These are phyloP conservation scores for Notechis scutatus DNA, from an alignment of 2,113 vertebrate species.

Conservation along the genomic window DNA sequence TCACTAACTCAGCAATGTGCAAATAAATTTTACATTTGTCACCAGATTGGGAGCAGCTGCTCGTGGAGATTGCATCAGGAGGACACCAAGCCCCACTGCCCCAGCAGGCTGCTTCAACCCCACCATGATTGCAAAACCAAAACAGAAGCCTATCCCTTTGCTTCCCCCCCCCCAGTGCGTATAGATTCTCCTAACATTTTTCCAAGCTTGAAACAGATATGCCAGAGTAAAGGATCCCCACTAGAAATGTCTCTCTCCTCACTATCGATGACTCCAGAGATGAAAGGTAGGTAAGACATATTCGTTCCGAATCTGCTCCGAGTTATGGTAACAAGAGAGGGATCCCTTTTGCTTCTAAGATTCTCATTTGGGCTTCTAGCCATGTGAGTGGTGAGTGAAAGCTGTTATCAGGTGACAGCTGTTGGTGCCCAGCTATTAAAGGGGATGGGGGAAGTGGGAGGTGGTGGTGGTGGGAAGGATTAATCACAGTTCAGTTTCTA, in stretches of 20 bases:
- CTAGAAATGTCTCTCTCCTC: not conserved
- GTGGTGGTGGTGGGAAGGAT: not conserved
- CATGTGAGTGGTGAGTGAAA: conserved; percentile 24
- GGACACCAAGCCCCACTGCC: not conserved
- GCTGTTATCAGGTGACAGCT: conserved; percentile 31
- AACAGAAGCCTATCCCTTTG: not conserved
- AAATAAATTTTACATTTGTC: not conserved
- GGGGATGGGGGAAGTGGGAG: rapidly evolving
- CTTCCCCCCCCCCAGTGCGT: no score
- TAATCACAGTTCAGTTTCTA: not conserved
- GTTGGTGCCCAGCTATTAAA: not conserved
- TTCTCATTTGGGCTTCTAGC: conserved; percentile 18
- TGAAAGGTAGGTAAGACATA: not conserved
- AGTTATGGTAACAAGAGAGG: not conserved
- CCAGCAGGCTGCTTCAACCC: not conserved
- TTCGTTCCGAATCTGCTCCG: not conserved
- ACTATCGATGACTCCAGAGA: not conserved
- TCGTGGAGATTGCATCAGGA: not conserved
- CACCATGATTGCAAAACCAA: not conserved
- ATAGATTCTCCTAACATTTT: not conserved
- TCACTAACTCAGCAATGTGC: not conserved
- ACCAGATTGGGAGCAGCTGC: not conserved
- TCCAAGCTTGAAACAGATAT: not conserved
- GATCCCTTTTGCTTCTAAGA: conserved; percentile 23
- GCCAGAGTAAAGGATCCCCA: not conserved